Base-by-base conservation (phyloP, 1,140 invertebrate genomes). In the Diorhabda sublineata region DNA sequence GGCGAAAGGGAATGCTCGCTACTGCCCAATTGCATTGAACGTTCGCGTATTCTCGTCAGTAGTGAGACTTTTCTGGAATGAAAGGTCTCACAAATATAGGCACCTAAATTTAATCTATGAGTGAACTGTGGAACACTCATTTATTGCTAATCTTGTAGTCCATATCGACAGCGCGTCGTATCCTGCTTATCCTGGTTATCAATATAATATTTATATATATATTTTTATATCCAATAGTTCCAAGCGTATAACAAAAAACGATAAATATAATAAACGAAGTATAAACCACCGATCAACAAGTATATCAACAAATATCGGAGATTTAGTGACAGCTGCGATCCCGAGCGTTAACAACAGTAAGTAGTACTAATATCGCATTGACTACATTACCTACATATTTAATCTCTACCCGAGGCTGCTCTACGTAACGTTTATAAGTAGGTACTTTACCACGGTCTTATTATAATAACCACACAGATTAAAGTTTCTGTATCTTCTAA, bases 91-190 rank as follows among this genome's bases (percentile, higher is more conserved):
- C 68, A 73, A 8, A 52, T 52, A 52, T 79, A 79, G 78, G 78
- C 78, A 79, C 78, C 78, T 79, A 79, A 78, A 76, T 69, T 76
- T 69, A 76, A 74, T 71, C 74, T 76, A 77, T 76, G 75, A 70
- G 69, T 71, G 75, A 75, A 47, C 65, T 59, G 52, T 73, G 47
- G 70, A 64, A 73, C 74, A 71, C 72, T 71, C 77, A 78, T 73
- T 78, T 79, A 78, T 79, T 79, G 78, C 78, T 79, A 79, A 77
- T 76, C 67, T 79, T 72, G 71, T 73, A 67, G 73, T 77, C 69
- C 73, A 72, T 74, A 70, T 73, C 73, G 69, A 71, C 71, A 77
- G 70, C 69, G 69, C 66, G 64, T 4, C 47, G 69, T 56, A 70
- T 70, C 69, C 67, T 74, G 68, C 71, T 52, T 69, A 2, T 52